Base-by-base conservation (phyloP, 2,113 vertebrate genomes). In the Catharus fuscescens region DNA sequence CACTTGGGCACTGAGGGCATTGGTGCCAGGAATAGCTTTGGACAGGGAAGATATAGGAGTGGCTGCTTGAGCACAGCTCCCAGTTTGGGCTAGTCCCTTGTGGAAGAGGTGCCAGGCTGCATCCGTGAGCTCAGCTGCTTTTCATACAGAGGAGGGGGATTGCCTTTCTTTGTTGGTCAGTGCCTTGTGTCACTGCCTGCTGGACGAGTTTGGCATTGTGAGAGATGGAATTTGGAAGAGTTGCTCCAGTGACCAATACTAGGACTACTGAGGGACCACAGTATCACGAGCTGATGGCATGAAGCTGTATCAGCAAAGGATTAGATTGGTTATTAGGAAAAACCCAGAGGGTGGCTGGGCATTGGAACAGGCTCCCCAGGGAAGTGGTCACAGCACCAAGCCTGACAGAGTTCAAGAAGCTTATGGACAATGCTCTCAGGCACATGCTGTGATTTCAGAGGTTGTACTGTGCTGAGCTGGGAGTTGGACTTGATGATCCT, bases 1-100 rank as follows among this genome's bases (percentile, higher is more conserved):
- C 80, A 4, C 93, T 93, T 86, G 91, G 96, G 69, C 86, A 90
- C 85, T 53, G 76, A 85, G 81, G 73, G 66, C 84, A 88, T 5
- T 78, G 16, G 52, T 93, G 91, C 96, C 67, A 94, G 91, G 95
- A 97, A 97, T 97, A 97, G 85, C 94, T 95, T 74, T 95, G 82
- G 82, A 70, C 67, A 69, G 72, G 66, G 69, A 95, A 74, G 88
- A 93, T 72, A 25, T 1, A 57, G 79, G 80, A 93, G 88, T 34
- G 76, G 70, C 90, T 92, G 62, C 66, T 85, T 40, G 34, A 84
- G 29, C 25, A 47, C 54, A 76, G 36, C 66, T 93, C 90, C 73
- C 87, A 60, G 74, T 89, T 81, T 82, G 84, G 80, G 62, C 70
- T 73, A 38, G 84, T 81, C 44, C 18, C n/a, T 77, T 62, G 34